A percentile compares a stretch with the other conserved stretches of the same genome.
Evolutionary conservation across 2,797 vertebrate species (phyloP).

Genomic region (Microtus californicus): DNA sequence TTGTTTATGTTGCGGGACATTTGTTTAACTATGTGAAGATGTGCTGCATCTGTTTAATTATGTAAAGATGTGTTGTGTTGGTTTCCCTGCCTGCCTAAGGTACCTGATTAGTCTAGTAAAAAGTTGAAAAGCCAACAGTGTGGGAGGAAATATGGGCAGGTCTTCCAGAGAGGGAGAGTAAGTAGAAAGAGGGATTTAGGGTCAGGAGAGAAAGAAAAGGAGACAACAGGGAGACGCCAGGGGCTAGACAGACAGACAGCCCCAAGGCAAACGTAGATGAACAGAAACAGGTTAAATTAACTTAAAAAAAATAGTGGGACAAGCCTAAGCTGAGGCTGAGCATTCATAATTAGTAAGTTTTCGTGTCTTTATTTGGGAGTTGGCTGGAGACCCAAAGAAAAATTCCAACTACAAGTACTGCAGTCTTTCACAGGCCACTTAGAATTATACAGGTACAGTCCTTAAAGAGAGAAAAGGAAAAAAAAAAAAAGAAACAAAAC

Average conservation of each 20-base stretch:
- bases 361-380: not conserved
- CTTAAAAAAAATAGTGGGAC: not conserved
- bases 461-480: not conserved
- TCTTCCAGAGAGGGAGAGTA: not conserved
- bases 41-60: not conserved
- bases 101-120: not conserved
- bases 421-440: not conserved
- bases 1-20: too few species aligned
- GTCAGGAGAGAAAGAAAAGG: not conserved
- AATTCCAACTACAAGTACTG: not conserved
- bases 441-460: not conserved
- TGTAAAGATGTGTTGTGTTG: not conserved
- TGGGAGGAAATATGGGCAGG: not conserved
- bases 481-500: accelerated
- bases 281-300: not conserved
- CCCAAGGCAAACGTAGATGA: not conserved
- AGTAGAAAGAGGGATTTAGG: not conserved
- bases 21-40: not conserved
- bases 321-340: not conserved
- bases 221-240: not conserved
- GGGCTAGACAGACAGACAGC: not conserved
- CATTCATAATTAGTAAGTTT: not conserved
- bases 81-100: not conserved
- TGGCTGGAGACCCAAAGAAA: not conserved
- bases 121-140: not conserved